A percentile compares a stretch with the other conserved stretches of the same genome.
phyloP scores from a whole-genome alignment of 2,797 vertebrate genomes.

The Oreochromis mossambicus region DNA sequence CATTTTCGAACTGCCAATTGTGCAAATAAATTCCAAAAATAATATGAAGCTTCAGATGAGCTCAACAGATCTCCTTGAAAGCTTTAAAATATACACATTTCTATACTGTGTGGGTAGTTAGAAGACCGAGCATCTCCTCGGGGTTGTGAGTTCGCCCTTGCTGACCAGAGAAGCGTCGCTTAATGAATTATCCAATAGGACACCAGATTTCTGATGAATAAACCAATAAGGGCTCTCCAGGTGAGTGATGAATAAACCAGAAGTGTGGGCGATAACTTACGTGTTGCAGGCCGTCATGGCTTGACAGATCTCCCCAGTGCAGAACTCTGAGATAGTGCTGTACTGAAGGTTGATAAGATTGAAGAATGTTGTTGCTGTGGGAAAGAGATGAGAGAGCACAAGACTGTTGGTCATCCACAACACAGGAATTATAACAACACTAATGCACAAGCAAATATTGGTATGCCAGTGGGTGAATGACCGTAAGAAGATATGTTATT shows the following conservation, averaged over 20 bases:
- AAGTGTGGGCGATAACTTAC: constrained; percentile 77
- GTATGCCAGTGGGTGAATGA: neutral
- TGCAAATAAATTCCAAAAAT: accelerated
- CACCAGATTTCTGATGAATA: constrained; percentile 32
- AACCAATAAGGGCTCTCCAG: constrained; percentile 7
- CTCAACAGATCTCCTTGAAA: neutral
- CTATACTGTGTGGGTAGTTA: neutral
- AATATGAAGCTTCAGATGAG: neutral
- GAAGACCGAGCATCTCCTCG: neutral
- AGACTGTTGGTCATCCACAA: neutral
- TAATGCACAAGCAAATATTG: accelerated
- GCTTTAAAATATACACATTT: neutral
- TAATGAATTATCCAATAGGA: constrained; percentile 39
- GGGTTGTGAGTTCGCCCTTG: neutral
- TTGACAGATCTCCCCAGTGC: constrained; percentile 95
- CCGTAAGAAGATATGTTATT: neutral
- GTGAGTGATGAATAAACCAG: constrained; percentile 35
- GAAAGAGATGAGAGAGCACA: neutral
- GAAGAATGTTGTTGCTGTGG: constrained; percentile 97
- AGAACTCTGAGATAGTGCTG: constrained; percentile 99
- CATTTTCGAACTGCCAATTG: neutral
- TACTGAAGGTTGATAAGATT: constrained; percentile 99
- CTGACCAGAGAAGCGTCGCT: neutral
- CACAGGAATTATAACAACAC: neutral
- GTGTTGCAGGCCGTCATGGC: constrained; percentile 97